Evolutionary conservation across 2,113 vertebrate species (phyloP), one percentile per base, ranked within the genome.

Genomic region (Austrofundulus limnaeus): DNA sequence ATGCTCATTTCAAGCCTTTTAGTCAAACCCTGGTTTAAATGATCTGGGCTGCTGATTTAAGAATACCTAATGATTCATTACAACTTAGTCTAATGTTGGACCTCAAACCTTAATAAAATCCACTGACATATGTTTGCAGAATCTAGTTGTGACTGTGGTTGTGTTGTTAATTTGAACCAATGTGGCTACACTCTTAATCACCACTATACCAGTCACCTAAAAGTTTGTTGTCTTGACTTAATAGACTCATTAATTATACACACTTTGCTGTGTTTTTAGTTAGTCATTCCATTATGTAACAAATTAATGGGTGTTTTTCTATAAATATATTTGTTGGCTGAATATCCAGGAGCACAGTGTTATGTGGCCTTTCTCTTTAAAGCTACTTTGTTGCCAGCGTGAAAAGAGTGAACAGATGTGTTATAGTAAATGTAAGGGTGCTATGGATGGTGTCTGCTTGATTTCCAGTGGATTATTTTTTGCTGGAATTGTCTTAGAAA

Each of bases 171-270:
- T 88, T 84, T 81, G 58, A 46, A 34, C 64, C 78, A 65, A 58
- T 70, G 67, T 50, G 67, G 74, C 81, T 73, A 4, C 70, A 78
- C 59, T 75, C 68, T 86, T 87, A 83, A 90, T 90, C 87, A 87
- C 58, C 83, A 57, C 57, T 72, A 59, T 69, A 50, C 55, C 71
- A 38, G 66, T 25, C 75, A 20, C 43, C 62, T 77, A 66, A 73
- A 48, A 70, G 83, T 89, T 90, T 88, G 84, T 90, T 91, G 84
- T 85, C 76, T 74, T 31, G 38, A 66, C 74, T 75, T 89, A 88
- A 91, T 90, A 81, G 83, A 69, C 73, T 81, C 89, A 88, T 90
- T 89, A 86, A 90, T 90, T 90, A 87, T 70, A 66, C 66, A 42
- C 75, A 50, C 76, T 81, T 50, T 74, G 21, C 64, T 88, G 82